A percentile compares a stretch with the other conserved stretches of the same genome.
Conservation (phyloP, 2,797 vertebrate genomes). For the Cichlasoma orientale region DNA sequence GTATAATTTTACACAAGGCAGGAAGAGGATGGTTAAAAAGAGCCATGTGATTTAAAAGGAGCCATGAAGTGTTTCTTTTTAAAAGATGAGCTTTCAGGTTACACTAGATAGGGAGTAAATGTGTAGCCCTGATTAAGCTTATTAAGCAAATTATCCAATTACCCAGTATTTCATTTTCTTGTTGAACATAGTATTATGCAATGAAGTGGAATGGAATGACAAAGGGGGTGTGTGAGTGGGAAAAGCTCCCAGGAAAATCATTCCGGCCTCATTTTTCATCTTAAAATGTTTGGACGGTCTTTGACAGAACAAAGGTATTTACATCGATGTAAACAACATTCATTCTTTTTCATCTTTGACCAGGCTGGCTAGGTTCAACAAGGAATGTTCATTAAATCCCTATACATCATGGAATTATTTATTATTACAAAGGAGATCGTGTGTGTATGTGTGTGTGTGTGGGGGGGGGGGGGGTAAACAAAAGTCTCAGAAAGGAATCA, state of each 20-base stretch:
- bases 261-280: constrained; percentile 46
- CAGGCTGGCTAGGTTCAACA: constrained; percentile 17
- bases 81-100: constrained; percentile 38
- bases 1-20: constrained; percentile 26
- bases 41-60: constrained; percentile 3
- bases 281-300: constrained; percentile 40
- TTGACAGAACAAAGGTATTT: constrained; percentile 55
- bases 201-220: not conserved
- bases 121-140: constrained; percentile 33
- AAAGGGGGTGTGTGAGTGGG: not conserved
- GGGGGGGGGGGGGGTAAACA: constrained; percentile 45
- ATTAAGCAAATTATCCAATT: constrained; percentile 57
- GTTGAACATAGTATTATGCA: constrained; percentile 38
- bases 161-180: constrained; percentile 39
- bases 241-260: constrained; percentile 42
- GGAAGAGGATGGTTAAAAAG: not conserved
- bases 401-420: constrained; percentile 59
- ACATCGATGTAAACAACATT: constrained; percentile 54
- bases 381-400: constrained; percentile 51
- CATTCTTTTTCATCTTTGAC: not conserved
- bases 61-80: constrained; percentile 12
- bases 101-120: constrained; percentile 1
- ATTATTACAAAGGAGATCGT: constrained; percentile 47
- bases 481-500: constrained; percentile 67
- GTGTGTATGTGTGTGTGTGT: constrained; percentile 15